phyloP scores from a whole-genome alignment of 2,113 vertebrate species.

The Takifugu flavidus region DNA sequence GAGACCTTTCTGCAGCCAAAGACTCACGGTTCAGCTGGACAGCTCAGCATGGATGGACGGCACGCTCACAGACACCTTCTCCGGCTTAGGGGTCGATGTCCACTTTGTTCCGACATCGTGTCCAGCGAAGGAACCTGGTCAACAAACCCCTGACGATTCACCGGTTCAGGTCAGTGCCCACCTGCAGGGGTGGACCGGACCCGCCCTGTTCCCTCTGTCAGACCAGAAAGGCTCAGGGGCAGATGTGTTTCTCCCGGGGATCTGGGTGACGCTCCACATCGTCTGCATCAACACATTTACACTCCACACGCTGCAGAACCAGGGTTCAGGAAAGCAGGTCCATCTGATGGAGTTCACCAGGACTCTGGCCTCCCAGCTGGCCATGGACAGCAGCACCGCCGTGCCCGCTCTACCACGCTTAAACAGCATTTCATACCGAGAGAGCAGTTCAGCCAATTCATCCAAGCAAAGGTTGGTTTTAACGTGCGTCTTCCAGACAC shows the following conservation, averaged over 20 bases:
- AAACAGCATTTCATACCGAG: slow-evolving; percentile 40
- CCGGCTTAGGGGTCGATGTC: slow-evolving; percentile 31
- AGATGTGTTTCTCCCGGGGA: slow-evolving; percentile 45
- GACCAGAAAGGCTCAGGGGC: slow-evolving; percentile 1
- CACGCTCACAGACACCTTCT: slow-evolving; percentile 42
- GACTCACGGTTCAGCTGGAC: slow-evolving; percentile 53
- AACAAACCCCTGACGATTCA: slow-evolving; percentile 1
- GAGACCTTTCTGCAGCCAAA: slow-evolving; percentile 51
- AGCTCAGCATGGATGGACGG: slow-evolving; percentile 47
- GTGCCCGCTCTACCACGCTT: slow-evolving; percentile 41
- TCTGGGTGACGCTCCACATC: slow-evolving; percentile 47
- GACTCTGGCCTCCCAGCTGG: slow-evolving; percentile 55
- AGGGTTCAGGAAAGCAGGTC: slow-evolving; percentile 14
- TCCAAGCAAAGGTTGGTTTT: slow-evolving; percentile 40
- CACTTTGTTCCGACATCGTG: slow-evolving; percentile 23
- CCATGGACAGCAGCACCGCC: slow-evolving; percentile 16
- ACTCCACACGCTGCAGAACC: slow-evolving; percentile 49
- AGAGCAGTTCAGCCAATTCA: slow-evolving; percentile 1
- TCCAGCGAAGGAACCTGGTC: not conserved
- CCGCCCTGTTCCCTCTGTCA: slow-evolving; percentile 31
- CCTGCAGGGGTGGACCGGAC: slow-evolving; percentile 55
- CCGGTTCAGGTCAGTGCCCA: slow-evolving; percentile 16
- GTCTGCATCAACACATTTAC: slow-evolving; percentile 61
- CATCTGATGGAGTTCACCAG: slow-evolving; percentile 44
- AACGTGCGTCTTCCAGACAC: not conserved